Evolutionary conservation across 2,888 invertebrate species (phyloP), one percentile per base, ranked within the genome.

Genomic region (Perizoma affinitatum): DNA sequence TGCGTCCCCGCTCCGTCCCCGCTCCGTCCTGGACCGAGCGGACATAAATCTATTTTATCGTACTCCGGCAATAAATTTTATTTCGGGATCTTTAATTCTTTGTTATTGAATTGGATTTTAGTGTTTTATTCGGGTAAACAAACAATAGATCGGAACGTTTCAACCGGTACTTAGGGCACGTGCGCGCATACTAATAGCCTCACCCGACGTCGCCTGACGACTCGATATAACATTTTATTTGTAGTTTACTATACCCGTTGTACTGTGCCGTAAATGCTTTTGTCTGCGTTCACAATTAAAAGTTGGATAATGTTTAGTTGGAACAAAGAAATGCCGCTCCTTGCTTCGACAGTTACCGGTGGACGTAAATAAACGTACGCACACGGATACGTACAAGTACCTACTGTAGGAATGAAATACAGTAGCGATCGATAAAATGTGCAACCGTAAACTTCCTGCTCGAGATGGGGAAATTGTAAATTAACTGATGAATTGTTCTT

Each of bases 41-140:
- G 85, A 87, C 90, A 91, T 92, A 92, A 92, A 92, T 92, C 91
- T 91, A 91, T 91, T 92, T 91, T 90, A 92, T 91, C 90, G 92
- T 89, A 87, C 87, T 81, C 75, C 77, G 83, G 91, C 90, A 90
- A 92, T 92, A 90, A 91, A 91, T 91, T 92, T 90, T 92, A 92
- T 92, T 92, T 92, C 86, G 87, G 91, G 92, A 92, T 90, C 92
- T 91, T 91, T 91, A 92, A 92, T 92, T 92, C 91, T 92, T 92
- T 92, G 91, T 92, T 92, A 91, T 92, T 90, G 91, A 90, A 90
- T 90, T 90, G 88, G 90, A 91, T 90, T 91, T 92, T 91, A 92
- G 92, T 91, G 91, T 92, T 92, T 90, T 91, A 91, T 91, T 90
- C 88, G 87, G 86, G 88, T 92, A 92, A 92, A 92, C 91, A 92